These are phyloP conservation scores for Onychomys torridus DNA, from an alignment of 2,797 vertebrate genomes.

Conservation along the genomic window DNA sequence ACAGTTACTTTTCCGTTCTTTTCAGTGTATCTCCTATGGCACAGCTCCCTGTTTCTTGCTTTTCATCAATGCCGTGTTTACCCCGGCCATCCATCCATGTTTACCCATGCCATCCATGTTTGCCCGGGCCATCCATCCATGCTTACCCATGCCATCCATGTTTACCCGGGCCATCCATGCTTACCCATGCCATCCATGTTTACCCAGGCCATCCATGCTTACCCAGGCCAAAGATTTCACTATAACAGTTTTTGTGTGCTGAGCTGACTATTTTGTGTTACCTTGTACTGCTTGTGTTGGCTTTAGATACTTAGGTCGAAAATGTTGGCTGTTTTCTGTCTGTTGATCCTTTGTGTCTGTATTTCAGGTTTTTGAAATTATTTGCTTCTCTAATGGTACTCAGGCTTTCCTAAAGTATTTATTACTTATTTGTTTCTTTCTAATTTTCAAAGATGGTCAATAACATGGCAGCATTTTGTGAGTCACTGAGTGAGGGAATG, in stretches of 20 bases:
- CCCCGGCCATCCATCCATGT: too few species aligned
- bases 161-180: too few species aligned
- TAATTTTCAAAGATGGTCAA: background rate
- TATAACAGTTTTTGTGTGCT: background rate
- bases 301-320: constrained; percentile 13
- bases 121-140: too few species aligned
- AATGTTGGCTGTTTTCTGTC: background rate
- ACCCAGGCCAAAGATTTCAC: background rate
- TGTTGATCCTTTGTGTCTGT: background rate
- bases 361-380: background rate
- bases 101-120: too few species aligned
- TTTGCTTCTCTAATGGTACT: background rate
- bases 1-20: background rate
- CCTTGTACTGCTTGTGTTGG: background rate
- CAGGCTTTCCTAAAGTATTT: background rate
- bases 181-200: too few species aligned
- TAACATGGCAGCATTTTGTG: background rate
- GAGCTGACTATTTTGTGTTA: background rate
- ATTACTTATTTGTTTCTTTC: background rate
- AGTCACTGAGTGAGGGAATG: background rate
- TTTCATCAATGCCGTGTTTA: background rate
- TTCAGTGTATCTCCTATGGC: constrained; percentile 4
- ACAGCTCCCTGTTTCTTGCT: background rate
- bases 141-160: too few species aligned
- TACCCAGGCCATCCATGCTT: too few species aligned